Percentiles rank a stretch among this genome's conserved stretches.
phyloP scores from a whole-genome alignment of 2,113 vertebrate species.

The Rhodinocichla rosea region DNA sequence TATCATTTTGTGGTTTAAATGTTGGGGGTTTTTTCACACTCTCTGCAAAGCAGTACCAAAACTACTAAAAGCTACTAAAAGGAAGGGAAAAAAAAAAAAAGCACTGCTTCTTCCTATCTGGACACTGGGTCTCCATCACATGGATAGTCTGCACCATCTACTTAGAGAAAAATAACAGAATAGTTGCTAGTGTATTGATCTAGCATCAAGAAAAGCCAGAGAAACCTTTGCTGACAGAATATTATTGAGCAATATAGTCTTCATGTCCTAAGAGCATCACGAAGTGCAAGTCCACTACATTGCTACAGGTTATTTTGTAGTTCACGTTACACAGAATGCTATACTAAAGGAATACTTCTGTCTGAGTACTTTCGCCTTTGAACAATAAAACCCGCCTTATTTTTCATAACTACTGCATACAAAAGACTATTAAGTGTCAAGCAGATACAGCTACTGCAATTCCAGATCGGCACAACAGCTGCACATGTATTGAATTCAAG shows the following conservation, averaged over 20 bases:
- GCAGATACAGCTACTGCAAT: neutral
- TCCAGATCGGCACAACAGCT: neutral
- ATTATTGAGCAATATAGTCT: neutral
- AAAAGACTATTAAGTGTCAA: neutral
- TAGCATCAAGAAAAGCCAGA: neutral
- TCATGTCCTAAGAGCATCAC: neutral
- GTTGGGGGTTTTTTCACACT: neutral
- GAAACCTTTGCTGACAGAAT: neutral
- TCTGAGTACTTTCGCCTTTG: neutral
- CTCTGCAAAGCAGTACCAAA: neutral
- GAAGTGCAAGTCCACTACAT: neutral
- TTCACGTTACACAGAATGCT: neutral
- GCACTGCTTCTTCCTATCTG: neutral
- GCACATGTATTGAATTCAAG: neutral
- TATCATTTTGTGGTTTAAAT: neutral
- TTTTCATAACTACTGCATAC: neutral
- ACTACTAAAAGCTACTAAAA: neutral
- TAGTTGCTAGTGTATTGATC: neutral
- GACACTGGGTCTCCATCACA: neutral
- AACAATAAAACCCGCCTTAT: neutral
- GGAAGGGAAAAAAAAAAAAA: rapidly evolving
- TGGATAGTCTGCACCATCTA: neutral
- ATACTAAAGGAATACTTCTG: neutral
- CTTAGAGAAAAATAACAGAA: neutral
- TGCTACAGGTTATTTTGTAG: neutral